A percentile compares a stretch with the other conserved stretches of the same genome.
Conservation (phyloP, 2,113 vertebrate genomes). For the Pangasianodon gigas region DNA sequence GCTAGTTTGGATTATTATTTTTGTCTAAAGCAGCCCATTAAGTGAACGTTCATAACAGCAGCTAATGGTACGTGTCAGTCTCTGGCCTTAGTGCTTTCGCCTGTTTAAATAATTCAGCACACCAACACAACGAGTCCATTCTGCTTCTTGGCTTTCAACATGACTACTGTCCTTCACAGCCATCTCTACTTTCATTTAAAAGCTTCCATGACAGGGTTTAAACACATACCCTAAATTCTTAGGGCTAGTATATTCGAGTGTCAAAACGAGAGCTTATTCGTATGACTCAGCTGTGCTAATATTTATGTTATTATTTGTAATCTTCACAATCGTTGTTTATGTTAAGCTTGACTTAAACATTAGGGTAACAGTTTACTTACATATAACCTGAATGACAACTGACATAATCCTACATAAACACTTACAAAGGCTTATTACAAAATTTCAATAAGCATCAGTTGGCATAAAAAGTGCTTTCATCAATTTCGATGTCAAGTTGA, state of each 20-base stretch:
- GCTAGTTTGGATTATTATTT: conserved; percentile 36
- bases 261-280: conserved; percentile 29
- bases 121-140: conserved; percentile 40
- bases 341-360: neutral
- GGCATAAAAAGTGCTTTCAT: neutral
- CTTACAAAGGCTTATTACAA: neutral
- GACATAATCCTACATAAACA: neutral
- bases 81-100: conserved; percentile 25
- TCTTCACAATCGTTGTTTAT: neutral
- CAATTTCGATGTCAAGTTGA: neutral
- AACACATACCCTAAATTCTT: conserved; percentile 21
- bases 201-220: conserved; percentile 34
- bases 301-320: neutral
- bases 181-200: conserved; percentile 19
- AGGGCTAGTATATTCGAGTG: neutral
- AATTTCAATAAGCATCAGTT: neutral
- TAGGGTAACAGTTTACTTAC: neutral
- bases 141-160: neutral
- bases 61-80: conserved; percentile 44
- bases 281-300: neutral
- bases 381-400: neutral
- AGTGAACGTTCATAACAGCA: conserved; percentile 37
- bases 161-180: neutral
- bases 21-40: conserved; percentile 45
- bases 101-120: conserved; percentile 48